Evolutionary conservation across 2,797 vertebrate genomes (phyloP).

Genomic region (Cossypha niveicapilla): DNA sequence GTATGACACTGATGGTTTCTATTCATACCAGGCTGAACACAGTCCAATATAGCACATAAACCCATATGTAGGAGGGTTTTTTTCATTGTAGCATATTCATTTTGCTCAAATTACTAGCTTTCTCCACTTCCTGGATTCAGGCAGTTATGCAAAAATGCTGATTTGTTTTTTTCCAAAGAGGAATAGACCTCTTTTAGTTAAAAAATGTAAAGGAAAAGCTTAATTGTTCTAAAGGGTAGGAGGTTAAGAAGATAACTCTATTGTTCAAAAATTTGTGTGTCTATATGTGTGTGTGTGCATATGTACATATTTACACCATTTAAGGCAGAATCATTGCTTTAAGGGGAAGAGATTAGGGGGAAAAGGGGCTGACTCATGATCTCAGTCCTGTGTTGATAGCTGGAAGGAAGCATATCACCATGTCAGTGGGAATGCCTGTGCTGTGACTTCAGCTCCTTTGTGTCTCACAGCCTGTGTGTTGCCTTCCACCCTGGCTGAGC

Average conservation of each 20-base stretch:
- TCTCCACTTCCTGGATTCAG: neutral
- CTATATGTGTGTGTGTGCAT: fast-evolving
- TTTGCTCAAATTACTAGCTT: neutral
- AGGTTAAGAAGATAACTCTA: neutral
- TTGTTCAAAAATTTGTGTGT: neutral
- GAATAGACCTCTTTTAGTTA: neutral
- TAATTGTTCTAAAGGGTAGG: neutral
- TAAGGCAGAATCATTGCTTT: neutral
- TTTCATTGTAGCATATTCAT: neutral
- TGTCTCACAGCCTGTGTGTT: neutral
- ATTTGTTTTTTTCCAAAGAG: neutral
- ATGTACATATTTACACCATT: neutral
- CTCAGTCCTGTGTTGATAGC: neutral
- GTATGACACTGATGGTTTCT: neutral
- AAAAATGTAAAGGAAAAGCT: neutral
- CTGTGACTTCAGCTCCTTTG: neutral
- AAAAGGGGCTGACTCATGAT: neutral
- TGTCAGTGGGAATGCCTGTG: neutral
- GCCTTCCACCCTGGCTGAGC: neutral
- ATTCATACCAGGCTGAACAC: neutral
- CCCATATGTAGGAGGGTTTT: neutral
- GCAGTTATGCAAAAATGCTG: neutral
- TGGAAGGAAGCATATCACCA: neutral
- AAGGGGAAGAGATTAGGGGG: neutral
- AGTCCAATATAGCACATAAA: neutral